These are phyloP conservation scores for Hesperophylax magnus DNA, from an alignment of 1,140 invertebrate species.

Conservation along the genomic window DNA sequence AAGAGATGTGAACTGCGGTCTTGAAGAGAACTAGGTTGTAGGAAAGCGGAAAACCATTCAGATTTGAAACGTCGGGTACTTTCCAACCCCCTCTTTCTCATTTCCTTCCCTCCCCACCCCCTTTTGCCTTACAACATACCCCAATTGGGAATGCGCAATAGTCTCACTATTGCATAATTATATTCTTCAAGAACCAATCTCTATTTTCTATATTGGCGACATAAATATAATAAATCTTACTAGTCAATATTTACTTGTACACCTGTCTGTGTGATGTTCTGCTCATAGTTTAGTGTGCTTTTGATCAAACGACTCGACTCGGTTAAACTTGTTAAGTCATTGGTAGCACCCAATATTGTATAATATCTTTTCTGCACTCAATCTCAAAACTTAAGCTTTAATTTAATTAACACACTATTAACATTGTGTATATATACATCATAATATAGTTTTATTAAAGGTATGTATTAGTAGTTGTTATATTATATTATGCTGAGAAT, in stretches of 20 bases:
- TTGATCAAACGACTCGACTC: neutral
- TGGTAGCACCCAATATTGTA: neutral
- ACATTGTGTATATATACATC: conserved; percentile 5
- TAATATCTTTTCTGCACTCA: conserved; percentile 18
- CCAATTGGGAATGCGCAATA: too few relatives aligned
- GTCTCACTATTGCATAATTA: too few relatives aligned
- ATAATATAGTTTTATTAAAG: conserved; percentile 1
- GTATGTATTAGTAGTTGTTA: conserved; percentile 34
- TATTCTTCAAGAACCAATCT: too few relatives aligned
- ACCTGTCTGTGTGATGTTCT: neutral
- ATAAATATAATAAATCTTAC: conserved; percentile 2
- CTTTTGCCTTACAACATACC: too few relatives aligned
- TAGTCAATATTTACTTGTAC: conserved; percentile 25
- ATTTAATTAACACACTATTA: conserved; percentile 8
- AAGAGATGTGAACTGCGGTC: too few relatives aligned
- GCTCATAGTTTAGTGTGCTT: conserved; percentile 3
- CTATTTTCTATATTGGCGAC: too few relatives aligned
- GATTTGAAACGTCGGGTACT: too few relatives aligned
- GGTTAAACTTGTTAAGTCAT: neutral
- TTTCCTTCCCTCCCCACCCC: too few relatives aligned
- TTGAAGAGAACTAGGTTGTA: too few relatives aligned
- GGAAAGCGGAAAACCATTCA: too few relatives aligned
- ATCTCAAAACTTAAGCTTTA: conserved; percentile 44
- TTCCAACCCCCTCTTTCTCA: too few relatives aligned
- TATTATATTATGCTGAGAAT: neutral